Conservation (phyloP, 2,888 invertebrate species). For the Abscondita cerata region DNA sequence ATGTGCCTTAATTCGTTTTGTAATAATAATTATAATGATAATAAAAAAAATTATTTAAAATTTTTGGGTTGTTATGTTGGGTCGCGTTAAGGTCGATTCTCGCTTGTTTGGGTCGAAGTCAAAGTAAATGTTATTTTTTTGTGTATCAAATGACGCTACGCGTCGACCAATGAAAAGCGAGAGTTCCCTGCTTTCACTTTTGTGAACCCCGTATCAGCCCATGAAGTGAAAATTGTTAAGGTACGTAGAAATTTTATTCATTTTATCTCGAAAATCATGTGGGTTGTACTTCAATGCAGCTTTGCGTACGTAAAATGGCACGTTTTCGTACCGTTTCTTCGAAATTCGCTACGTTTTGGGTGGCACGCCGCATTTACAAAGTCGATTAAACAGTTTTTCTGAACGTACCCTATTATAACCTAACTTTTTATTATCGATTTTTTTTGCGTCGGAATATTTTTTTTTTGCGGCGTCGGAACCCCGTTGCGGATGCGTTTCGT, state of each 20-base stretch:
- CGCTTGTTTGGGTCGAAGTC: slow-evolving; percentile 50
- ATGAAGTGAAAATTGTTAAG: slow-evolving; percentile 60
- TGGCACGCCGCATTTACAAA: slow-evolving; percentile 11
- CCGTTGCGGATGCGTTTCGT: too few species aligned
- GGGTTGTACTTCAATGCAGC: slow-evolving; percentile 50
- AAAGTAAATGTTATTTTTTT: slow-evolving; percentile 58
- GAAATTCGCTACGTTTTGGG: slow-evolving; percentile 31
- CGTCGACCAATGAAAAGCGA: slow-evolving; percentile 55
- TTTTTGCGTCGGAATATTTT: too few species aligned
- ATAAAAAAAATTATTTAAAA: not conserved
- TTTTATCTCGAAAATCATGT: slow-evolving; percentile 59
- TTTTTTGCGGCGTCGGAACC: too few species aligned
- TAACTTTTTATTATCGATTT: slow-evolving; percentile 59
- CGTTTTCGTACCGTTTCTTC: slow-evolving; percentile 42
- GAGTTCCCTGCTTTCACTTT: slow-evolving; percentile 57
- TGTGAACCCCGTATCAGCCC: slow-evolving; percentile 59
- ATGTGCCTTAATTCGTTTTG: not conserved
- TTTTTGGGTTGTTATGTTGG: too few species aligned
- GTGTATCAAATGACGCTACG: slow-evolving; percentile 59
- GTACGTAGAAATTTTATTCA: slow-evolving; percentile 61
- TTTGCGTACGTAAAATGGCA: slow-evolving; percentile 41
- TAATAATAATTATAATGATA: not conserved
- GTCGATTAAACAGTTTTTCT: slow-evolving; percentile 24
- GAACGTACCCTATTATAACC: slow-evolving; percentile 52
- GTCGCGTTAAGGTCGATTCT: slow-evolving; percentile 46